phyloP scores from a whole-genome alignment of 92 coral and sea anemone genomes.

The Porites lobata region DNA sequence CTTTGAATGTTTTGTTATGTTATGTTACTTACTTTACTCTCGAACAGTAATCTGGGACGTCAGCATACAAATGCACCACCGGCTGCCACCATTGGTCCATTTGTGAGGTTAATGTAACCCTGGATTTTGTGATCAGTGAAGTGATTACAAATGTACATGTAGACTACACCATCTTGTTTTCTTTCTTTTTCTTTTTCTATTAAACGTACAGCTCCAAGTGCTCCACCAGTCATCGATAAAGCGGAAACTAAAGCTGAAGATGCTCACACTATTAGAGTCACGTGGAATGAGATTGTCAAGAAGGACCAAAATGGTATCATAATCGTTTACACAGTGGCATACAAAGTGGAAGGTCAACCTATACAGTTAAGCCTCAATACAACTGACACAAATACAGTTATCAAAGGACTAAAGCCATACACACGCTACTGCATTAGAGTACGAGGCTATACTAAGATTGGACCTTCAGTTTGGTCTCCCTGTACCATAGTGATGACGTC shows the following conservation, averaged over 20 bases:
- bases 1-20: too few relatives aligned
- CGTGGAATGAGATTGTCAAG: conserved; percentile 50
- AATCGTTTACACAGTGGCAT: conserved; percentile 64
- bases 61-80: too few relatives aligned
- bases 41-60: too few relatives aligned
- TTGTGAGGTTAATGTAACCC: too few relatives aligned
- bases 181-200: not conserved
- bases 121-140: too few relatives aligned
- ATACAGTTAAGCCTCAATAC: not conserved
- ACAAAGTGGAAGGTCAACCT: conserved; percentile 21
- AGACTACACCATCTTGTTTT: too few relatives aligned
- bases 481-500: too few relatives aligned
- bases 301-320: conserved; percentile 63
- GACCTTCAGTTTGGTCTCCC: too few relatives aligned
- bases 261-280: conserved; percentile 72
- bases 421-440: conserved; percentile 70
- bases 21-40: too few relatives aligned
- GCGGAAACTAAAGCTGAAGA: conserved; percentile 43
- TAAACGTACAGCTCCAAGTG: conserved; percentile 49
- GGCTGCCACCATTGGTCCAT: too few relatives aligned
- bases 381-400: conserved; percentile 35
- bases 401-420: conserved; percentile 54
- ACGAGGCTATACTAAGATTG: conserved; percentile 60
- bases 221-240: conserved; percentile 47
- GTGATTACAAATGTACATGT: too few relatives aligned